A percentile compares a stretch with the other conserved stretches of the same genome.
phyloP scores from a whole-genome alignment of 2,113 vertebrate species.

The Pterocles burchelli region DNA sequence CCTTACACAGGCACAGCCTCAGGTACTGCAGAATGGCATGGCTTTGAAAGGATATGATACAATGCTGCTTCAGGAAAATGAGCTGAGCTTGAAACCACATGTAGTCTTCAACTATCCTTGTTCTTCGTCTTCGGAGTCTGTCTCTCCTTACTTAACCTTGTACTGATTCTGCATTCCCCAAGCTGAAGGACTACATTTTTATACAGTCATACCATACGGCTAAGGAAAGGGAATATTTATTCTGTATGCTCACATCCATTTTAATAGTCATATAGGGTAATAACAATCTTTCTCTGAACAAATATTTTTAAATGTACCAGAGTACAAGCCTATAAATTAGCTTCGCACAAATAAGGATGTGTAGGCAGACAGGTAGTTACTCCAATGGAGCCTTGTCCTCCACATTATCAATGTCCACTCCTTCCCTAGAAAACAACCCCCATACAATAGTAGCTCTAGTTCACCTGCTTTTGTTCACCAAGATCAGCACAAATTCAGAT shows the following conservation, averaged over 20 bases:
- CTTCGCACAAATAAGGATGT: neutral
- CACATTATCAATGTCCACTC: rapidly evolving
- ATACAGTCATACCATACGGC: neutral
- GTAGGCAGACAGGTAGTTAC: neutral
- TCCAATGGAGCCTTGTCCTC: neutral
- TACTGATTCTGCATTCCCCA: neutral
- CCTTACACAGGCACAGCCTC: neutral
- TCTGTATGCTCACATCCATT: neutral
- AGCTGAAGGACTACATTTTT: neutral
- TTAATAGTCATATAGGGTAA: neutral
- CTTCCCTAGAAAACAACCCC: neutral
- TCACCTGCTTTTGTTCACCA: neutral
- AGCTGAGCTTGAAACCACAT: neutral
- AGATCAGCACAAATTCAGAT: neutral
- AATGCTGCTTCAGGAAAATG: neutral
- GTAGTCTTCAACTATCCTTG: neutral
- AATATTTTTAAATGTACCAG: neutral
- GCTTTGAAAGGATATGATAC: neutral
- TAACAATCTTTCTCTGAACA: neutral
- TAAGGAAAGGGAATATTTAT: neutral
- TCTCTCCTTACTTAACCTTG: neutral
- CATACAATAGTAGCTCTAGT: neutral
- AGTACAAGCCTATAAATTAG: neutral
- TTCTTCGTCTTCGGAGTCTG: neutral
- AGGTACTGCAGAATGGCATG: neutral